These are phyloP conservation scores for Chesias legatella DNA, from an alignment of 2,888 invertebrate genomes.

Conservation along the genomic window DNA sequence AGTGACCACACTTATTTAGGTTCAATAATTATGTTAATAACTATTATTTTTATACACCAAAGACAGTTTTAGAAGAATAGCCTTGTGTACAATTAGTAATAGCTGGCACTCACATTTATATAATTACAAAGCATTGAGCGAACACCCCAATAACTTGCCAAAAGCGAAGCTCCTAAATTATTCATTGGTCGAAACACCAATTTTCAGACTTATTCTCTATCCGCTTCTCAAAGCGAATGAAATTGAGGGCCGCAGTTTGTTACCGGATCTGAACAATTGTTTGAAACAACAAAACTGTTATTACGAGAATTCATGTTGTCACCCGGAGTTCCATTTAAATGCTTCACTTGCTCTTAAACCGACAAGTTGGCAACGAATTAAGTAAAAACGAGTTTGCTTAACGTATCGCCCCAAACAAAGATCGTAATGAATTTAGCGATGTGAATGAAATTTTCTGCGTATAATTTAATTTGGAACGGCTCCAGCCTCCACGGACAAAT, in stretches of 20 bases:
- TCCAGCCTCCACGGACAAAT: constrained; percentile 72
- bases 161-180: constrained; percentile 14
- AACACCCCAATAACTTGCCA: constrained; percentile 3
- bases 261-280: constrained; percentile 32
- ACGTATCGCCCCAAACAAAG: constrained; percentile 47
- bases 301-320: constrained; percentile 36
- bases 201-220: constrained; percentile 18
- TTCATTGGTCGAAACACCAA: constrained; percentile 9
- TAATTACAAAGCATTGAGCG: constrained; percentile 6
- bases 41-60: no score
- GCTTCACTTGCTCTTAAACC: constrained; percentile 34
- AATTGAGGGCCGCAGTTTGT: constrained; percentile 30
- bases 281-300: constrained; percentile 37
- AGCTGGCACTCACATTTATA: no score
- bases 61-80: no score
- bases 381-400: constrained; percentile 44
- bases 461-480: constrained; percentile 75
- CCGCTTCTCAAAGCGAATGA: constrained; percentile 18
- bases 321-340: constrained; percentile 38
- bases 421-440: constrained; percentile 63
- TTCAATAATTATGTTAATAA: no score
- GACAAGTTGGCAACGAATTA: constrained; percentile 45
- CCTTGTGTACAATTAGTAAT: background rate
- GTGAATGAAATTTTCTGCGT: constrained; percentile 64
- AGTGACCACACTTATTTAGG: no score